phyloP scores from a whole-genome alignment of 2,113 vertebrate genomes.

The Morone saxatilis region DNA sequence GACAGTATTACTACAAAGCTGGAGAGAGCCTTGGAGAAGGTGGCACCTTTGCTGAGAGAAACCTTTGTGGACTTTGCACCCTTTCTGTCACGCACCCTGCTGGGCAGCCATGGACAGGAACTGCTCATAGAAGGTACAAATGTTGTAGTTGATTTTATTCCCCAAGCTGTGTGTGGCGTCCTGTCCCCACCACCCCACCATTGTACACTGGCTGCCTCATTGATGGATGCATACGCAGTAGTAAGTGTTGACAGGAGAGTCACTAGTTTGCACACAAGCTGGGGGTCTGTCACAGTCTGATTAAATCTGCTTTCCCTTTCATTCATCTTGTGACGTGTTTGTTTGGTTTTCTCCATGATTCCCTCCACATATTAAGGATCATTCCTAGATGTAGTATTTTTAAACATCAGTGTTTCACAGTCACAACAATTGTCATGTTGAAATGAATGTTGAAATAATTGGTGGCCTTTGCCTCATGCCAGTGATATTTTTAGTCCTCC shows the following conservation, averaged over 20 bases:
- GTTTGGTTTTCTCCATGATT: constrained; percentile 41
- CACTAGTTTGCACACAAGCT: constrained; percentile 43
- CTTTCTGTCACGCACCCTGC: constrained; percentile 94
- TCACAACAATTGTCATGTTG: constrained; percentile 45
- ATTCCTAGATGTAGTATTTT: constrained; percentile 48
- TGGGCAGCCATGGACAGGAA: constrained; percentile 98
- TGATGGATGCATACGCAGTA: constrained; percentile 46
- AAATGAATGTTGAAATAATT: constrained; percentile 33
- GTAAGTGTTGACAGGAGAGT: constrained; percentile 53
- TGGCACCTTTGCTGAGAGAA: constrained; percentile 95
- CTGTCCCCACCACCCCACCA: neutral
- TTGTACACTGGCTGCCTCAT: constrained; percentile 18
- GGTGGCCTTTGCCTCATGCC: constrained; percentile 23
- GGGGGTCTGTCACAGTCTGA: constrained; percentile 44
- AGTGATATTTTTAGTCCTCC: constrained; percentile 28
- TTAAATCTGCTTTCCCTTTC: constrained; percentile 48
- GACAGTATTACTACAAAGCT: constrained; percentile 97
- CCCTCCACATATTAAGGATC: constrained; percentile 33
- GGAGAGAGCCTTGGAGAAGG: constrained; percentile 97
- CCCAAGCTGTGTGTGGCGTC: constrained; percentile 12
- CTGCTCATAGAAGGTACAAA: constrained; percentile 97
- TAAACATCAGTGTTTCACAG: constrained; percentile 43
- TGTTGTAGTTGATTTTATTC: constrained; percentile 37
- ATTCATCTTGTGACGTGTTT: constrained; percentile 42
- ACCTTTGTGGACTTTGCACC: constrained; percentile 99